A percentile compares a stretch with the other conserved stretches of the same genome.
These are phyloP conservation scores for Drosophila anomalata DNA, from an alignment of 2,888 invertebrate species.

Conservation along the genomic window DNA sequence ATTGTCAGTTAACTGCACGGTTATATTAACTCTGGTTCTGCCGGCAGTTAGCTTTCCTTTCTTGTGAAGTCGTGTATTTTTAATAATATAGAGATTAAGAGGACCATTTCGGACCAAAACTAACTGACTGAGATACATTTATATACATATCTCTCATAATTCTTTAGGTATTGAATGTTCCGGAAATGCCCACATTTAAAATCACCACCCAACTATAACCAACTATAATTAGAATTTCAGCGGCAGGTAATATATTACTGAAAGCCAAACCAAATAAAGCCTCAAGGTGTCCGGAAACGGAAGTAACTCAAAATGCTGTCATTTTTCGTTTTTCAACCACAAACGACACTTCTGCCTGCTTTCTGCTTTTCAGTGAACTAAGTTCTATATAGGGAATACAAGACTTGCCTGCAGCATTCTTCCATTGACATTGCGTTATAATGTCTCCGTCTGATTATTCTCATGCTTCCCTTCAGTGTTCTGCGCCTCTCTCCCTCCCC, in stretches of 20 bases:
- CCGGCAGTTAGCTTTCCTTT: too few relatives aligned
- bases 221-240: conserved; percentile 63
- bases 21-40: too few relatives aligned
- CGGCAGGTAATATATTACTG: conserved; percentile 58
- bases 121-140: too few relatives aligned
- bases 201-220: conserved; percentile 59
- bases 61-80: too few relatives aligned
- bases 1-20: too few relatives aligned
- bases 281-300: conserved; percentile 65
- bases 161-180: conserved; percentile 5
- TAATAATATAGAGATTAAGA: too few relatives aligned
- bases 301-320: conserved; percentile 72
- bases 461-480: conserved; percentile 25
- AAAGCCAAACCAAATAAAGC: conserved; percentile 56
- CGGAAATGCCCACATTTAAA: conserved; percentile 39
- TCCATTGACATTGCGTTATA: conserved; percentile 63
- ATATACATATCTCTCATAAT: too few relatives aligned
- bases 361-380: background rate
- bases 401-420: background rate
- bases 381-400: background rate
- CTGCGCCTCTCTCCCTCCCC: background rate
- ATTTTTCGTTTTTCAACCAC: conserved; percentile 64
- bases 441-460: conserved; percentile 18
- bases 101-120: too few relatives aligned
- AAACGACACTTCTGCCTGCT: background rate